Base-by-base conservation (phyloP, 2,888 invertebrate species). In the Drosophila dives region DNA sequence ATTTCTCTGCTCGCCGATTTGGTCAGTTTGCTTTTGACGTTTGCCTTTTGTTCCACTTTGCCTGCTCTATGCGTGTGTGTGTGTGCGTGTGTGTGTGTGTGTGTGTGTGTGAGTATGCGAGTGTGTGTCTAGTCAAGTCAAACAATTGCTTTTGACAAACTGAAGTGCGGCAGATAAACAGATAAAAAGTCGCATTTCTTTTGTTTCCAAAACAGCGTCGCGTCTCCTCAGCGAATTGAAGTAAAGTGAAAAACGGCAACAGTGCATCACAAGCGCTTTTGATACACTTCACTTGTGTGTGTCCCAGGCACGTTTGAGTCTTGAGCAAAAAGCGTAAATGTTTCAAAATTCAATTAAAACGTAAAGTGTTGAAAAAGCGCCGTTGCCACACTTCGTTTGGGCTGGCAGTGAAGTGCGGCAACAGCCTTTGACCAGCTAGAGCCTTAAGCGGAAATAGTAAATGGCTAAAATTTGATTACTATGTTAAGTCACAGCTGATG, bases 91-190 rank as follows among this genome's bases (percentile, higher is more conserved):
- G 34, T 48, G 36, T 62, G 33, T 38, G 15, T 38, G 17, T 53
- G 20, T 72, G 20, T 50, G 12, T 20, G 36, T 55, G 38, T 48
- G 48, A 23, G 11, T 53, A n/a, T 50, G 23, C 42, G 64, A 64
- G 67, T 67, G 59, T 75, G 58, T 72, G 49, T 49, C 74, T 45
- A 64, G 73, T 49, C 64, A 81, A 83, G 78, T 71, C 78, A 85
- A 75, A 85, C 88, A 84, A 87, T 85, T 85, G 83, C 75, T 83
- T 67, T 73, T 78, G 86, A 88, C 88, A 83, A 72, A 70, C 88
- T 81, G 78, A 88, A 84, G 84, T 76, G 86, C 72, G 72, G 68
- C 88, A 83, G 83, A 83, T 83, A 88, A 86, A 75, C 63, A 74
- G 81, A 75, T 78, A 75, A 80, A 78, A 70, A 70, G 63, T 66